Conservation (phyloP, 2,797 vertebrate genomes). For the Ptychadena robeensis region DNA sequence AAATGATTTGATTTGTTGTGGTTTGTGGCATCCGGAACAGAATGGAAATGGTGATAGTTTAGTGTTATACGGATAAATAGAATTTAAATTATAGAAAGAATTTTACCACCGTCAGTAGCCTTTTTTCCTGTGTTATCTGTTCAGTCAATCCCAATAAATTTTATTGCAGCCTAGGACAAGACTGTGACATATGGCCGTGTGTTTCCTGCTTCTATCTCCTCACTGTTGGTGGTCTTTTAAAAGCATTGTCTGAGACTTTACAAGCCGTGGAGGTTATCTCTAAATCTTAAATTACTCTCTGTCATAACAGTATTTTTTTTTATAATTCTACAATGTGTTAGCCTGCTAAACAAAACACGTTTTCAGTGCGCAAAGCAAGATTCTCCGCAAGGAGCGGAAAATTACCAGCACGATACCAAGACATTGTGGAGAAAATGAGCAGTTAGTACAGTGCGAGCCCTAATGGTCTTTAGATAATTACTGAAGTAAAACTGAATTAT, state of each 20-base stretch:
- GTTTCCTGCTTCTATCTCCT: constrained; percentile 47
- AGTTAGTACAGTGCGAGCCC: constrained; percentile 41
- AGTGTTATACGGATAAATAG: background rate
- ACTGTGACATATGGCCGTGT: constrained; percentile 42
- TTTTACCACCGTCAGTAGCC: constrained; percentile 1
- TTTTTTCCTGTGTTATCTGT: background rate
- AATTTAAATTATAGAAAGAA: constrained; percentile 1
- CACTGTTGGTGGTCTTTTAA: constrained; percentile 39
- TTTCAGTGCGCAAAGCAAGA: constrained; percentile 12
- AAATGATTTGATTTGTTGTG: background rate
- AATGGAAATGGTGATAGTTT: background rate
- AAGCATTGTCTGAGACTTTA: constrained; percentile 46
- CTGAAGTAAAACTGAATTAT: constrained; percentile 45
- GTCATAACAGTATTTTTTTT: constrained; percentile 21
- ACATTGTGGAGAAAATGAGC: constrained; percentile 26
- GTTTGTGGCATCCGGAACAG: background rate
- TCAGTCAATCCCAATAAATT: constrained; percentile 34
- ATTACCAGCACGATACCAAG: constrained; percentile 20
- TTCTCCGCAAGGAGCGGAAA: constrained; percentile 19
- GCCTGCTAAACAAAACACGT: constrained; percentile 8
- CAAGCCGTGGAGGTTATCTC: constrained; percentile 40
- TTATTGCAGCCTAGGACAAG: constrained; percentile 20
- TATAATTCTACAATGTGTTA: constrained; percentile 17
- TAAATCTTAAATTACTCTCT: constrained; percentile 30
- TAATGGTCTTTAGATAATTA: constrained; percentile 44